phyloP scores from a whole-genome alignment of 2,888 invertebrate species.

The Eupithecia abbreviata region DNA sequence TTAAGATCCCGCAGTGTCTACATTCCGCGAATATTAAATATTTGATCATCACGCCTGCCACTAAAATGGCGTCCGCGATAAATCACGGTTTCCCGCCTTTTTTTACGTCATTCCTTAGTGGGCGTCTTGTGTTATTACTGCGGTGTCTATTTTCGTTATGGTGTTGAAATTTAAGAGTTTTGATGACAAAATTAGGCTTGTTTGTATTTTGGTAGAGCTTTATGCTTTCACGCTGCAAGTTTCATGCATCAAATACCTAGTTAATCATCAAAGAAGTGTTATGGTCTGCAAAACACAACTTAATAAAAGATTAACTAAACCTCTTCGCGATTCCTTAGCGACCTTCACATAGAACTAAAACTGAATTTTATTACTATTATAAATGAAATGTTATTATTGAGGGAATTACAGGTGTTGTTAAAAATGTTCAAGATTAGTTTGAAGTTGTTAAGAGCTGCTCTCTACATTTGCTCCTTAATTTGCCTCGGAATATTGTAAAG shows the following conservation, averaged over 20 bases:
- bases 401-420: conserved; percentile 26
- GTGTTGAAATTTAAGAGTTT: conserved; percentile 48
- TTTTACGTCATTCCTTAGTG: conserved; percentile 57
- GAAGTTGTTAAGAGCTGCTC: conserved; percentile 51
- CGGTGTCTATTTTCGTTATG: conserved; percentile 60
- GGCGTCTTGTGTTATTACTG: conserved; percentile 59
- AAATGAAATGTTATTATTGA: conserved; percentile 11
- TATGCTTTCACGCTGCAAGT: background rate
- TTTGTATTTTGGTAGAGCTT: conserved; percentile 10
- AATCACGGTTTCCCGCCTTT: conserved; percentile 60
- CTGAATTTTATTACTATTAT: background rate
- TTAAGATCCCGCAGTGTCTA: conserved; percentile 1
- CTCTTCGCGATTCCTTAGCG: background rate
- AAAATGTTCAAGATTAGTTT: conserved; percentile 45
- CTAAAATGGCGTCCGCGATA: conserved; percentile 60
- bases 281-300: background rate
- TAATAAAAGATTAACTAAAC: background rate
- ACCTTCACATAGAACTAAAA: background rate
- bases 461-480: conserved; percentile 52
- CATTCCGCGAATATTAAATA: conserved; percentile 51
- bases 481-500: conserved; percentile 49
- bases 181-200: conserved; percentile 51
- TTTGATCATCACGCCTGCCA: conserved; percentile 53
- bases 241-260: background rate
- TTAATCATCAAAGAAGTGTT: background rate